Evolutionary conservation across 1,140 invertebrate genomes (phyloP).

Genomic region (Akabosia matsudoensis): DNA sequence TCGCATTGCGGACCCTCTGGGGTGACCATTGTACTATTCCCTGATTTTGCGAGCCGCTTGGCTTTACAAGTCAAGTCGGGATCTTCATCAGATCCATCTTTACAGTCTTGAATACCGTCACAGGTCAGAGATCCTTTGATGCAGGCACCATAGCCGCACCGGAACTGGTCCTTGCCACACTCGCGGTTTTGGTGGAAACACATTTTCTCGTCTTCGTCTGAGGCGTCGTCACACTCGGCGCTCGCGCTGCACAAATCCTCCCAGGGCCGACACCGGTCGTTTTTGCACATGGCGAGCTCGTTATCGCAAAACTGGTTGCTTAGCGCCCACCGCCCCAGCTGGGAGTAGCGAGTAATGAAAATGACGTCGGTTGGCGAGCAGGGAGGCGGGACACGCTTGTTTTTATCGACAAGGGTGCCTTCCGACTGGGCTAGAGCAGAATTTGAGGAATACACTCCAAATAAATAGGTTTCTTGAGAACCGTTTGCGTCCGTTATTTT

Average conservation of each 20-base stretch:
- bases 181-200: constrained; percentile 27
- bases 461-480: background rate
- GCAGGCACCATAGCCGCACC: background rate
- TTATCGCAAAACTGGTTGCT: constrained; percentile 34
- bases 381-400: background rate
- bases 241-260: constrained; percentile 26
- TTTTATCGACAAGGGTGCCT: constrained; percentile 21
- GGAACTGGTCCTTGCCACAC: background rate
- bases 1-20: background rate
- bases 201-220: constrained; percentile 29
- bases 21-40: background rate
- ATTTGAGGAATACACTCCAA: constrained; percentile 36
- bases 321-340: constrained; percentile 21
- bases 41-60: too few species aligned
- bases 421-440: constrained; percentile 28
- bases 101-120: background rate
- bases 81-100: constrained; percentile 3
- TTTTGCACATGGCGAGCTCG: constrained; percentile 30
- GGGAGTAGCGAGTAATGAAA: constrained; percentile 25
- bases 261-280: constrained; percentile 29
- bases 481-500: constrained; percentile 15
- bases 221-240: constrained; percentile 25
- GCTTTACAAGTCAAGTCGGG: background rate
- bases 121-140: background rate
- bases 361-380: constrained; percentile 23